A percentile compares a stretch with the other conserved stretches of the same genome.
Evolutionary conservation across 2,113 vertebrate species (phyloP).

Genomic region (Xyliphius kryptos): DNA sequence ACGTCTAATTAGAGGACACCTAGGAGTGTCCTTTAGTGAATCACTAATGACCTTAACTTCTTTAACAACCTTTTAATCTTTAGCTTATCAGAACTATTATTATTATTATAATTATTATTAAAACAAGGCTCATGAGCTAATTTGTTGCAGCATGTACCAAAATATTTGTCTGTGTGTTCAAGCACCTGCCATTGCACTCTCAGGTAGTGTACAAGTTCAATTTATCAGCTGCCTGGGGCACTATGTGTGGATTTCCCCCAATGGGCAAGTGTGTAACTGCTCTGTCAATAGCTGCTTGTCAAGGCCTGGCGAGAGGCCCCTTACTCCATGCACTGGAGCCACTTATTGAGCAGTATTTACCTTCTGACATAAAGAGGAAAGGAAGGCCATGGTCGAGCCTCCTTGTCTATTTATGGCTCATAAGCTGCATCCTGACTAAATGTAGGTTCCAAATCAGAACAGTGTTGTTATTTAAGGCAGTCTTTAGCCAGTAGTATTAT

Average conservation of each 20-base stretch:
- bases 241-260: constrained; percentile 73
- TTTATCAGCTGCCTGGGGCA: constrained; percentile 75
- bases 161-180: background rate
- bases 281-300: constrained; percentile 95
- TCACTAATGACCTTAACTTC: constrained; percentile 26
- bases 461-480: too few species aligned
- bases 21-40: constrained; percentile 25
- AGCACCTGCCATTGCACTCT: constrained; percentile 51
- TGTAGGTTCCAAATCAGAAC: too few species aligned
- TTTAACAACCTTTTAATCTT: constrained; percentile 9
- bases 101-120: too few species aligned
- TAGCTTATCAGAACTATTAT: too few species aligned
- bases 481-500: too few species aligned
- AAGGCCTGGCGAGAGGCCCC: constrained; percentile 72
- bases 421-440: too few species aligned
- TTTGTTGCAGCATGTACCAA: background rate
- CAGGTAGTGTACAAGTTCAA: constrained; percentile 70
- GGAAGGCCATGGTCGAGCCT: constrained; percentile 48
- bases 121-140: too few species aligned
- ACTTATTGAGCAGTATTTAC: constrained; percentile 99
- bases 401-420: too few species aligned
- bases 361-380: constrained; percentile 74
- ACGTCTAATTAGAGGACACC: too few species aligned
- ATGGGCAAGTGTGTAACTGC: constrained; percentile 90
- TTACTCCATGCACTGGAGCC: constrained; percentile 79